Percentiles rank a stretch among this genome's conserved stretches.
Conservation (phyloP, 2,888 invertebrate genomes). For the Luperina nickerlii region DNA sequence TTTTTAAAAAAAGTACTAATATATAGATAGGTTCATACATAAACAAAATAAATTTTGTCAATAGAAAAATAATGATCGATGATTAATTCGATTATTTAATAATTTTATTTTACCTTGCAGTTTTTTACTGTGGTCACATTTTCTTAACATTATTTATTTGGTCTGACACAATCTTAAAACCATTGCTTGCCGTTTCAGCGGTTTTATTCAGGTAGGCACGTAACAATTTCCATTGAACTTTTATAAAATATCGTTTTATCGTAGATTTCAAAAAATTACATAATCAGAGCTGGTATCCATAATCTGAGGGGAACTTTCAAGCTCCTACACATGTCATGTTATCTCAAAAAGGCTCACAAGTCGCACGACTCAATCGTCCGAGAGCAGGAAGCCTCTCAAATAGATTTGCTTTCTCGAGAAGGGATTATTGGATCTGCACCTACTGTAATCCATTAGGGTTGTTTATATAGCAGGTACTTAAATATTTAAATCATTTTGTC, state of each 20-base stretch:
- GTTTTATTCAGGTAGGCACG: neutral
- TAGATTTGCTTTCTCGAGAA: constrained; percentile 70
- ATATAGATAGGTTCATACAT: neutral
- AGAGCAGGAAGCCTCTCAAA: constrained; percentile 48
- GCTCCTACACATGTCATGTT: neutral
- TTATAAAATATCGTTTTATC: neutral
- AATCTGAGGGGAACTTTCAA: neutral
- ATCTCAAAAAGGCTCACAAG: neutral
- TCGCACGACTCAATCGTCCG: constrained; percentile 20
- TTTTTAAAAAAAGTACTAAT: neutral
- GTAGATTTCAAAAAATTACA: neutral
- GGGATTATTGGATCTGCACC: constrained; percentile 62
- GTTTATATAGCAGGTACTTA: constrained; percentile 52
- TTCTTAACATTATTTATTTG: neutral
- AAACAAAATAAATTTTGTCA: neutral
- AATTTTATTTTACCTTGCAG: neutral
- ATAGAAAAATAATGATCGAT: neutral
- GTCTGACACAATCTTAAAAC: neutral
- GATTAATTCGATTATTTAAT: neutral
- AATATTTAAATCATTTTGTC: constrained; percentile 60
- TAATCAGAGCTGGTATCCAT: neutral
- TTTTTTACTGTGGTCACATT: neutral
- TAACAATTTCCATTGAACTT: neutral
- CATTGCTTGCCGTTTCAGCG: too few species aligned
- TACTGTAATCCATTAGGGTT: constrained; percentile 61